Evolutionary conservation across 37 sponge, comb jelly and placozoan species (phyloP), one percentile per base, ranked within the genome.

Genomic region (Amphimedon queenslandica): DNA sequence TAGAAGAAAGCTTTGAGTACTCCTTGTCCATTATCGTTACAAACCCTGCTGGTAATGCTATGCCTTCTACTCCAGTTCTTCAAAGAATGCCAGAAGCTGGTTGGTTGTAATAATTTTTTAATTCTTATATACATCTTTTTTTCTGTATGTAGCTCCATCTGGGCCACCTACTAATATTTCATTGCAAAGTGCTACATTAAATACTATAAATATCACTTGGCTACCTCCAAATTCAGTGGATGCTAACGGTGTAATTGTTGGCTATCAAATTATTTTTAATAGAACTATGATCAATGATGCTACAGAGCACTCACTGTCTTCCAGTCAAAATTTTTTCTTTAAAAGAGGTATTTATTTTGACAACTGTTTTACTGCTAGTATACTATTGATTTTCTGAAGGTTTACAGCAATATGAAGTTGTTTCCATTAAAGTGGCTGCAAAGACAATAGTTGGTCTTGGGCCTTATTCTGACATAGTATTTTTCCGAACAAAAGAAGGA

Each of bases 161-260:
- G 61, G 61, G 5, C 61, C 61, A 25, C 61, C 61, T 6, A 11
- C 5, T 25, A 60, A 60, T n/a, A 60, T 60, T 60, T 6, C 61
- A 25, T 8, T 47, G 8, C 5, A 13, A 25, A n/a, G 5, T 6
- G 61, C 28, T 11, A 60, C 61, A n/a, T 11, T n/a, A n/a, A 64
- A 39, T 23, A 20, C 66, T 64, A 53, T 75, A 3, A 38, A 2
- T 1, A 29, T 75, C 32, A 38, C 66, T 16, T 75, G 76, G 76
- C 27, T 42, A 25, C 76, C 76, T 42, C 76, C 76, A 33, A 66
- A 63, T 25, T 33, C 63, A 3, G 53, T 63, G 51, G 11, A 42
- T 11, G 63, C 65, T 63, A 75, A 75, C 64, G 76, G 76, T 30
- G 32, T 65, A 13, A 42, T 75, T 10, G 42, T 35, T 35, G 31